Evolutionary conservation across 2,113 vertebrate species (phyloP), one percentile per base, ranked within the genome.

Genomic region (Alces alces): DNA sequence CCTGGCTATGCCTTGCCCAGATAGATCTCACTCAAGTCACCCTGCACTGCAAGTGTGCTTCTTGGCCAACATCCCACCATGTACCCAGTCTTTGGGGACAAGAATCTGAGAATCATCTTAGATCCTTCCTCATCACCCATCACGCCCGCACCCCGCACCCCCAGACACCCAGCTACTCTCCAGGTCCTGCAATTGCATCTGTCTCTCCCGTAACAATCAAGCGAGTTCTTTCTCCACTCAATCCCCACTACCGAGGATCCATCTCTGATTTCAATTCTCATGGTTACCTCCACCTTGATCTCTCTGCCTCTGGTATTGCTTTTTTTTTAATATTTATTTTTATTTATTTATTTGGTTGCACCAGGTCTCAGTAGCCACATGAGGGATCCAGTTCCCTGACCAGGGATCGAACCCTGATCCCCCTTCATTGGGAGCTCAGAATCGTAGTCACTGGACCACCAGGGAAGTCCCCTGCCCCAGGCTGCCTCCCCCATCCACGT

Each of bases 211-310:
- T 50, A 21, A 91, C 47, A 16, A 57, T 16, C 23, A 12, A 84
- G 21, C 6, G 1, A 86, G 45, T 17, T 28, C 66, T 45, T 90
- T n/a, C 61, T 47, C 76, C 21, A 0, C 57, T 79, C 16, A 4
- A 0, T 8, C 39, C n/a, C 43, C 43, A 10, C 7, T 0, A 12
- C 86, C 0, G 5, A 8, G 1, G 36, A 39, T 45, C n/a, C 19
- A 1, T 13, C 55, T 66, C 39, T 85, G 2, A 1, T 28, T 13
- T 61, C 79, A n/a, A 1, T 47, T n/a, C n/a, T 2, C 2, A 5
- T 36, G 70, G 66, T 73, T 4, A 33, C 57, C 28, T 39, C 33
- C 23, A 36, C 11, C 19, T 66, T 0, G 6, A 27, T 33, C 52
- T 87, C 58, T 39, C 30, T 6, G 33, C 60, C 43, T 61, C 27